These are phyloP conservation scores for Acleris laterana DNA, from an alignment of 2,888 invertebrate genomes.

Conservation along the genomic window DNA sequence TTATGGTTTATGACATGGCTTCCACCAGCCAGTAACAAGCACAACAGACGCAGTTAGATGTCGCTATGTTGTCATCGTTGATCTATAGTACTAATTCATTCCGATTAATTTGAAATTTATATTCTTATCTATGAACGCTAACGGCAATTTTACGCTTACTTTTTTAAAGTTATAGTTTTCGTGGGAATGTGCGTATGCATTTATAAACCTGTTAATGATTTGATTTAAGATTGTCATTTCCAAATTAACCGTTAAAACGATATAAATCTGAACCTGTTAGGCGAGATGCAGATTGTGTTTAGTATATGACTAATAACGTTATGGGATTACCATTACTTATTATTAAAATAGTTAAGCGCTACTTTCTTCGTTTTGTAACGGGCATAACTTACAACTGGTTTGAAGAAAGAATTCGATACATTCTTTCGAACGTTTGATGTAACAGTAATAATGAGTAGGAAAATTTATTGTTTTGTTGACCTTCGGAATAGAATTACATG, in stretches of 20 bases:
- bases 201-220: slow-evolving; percentile 6
- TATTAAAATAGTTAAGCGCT: slow-evolving; percentile 12
- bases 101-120: slow-evolving; percentile 17
- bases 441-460: slow-evolving; percentile 8
- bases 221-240: slow-evolving; percentile 42
- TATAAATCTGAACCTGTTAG: slow-evolving; percentile 29
- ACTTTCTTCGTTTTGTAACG: slow-evolving; percentile 19
- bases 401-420: slow-evolving; percentile 25
- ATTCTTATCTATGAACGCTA: slow-evolving; percentile 19
- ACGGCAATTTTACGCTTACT: slow-evolving; percentile 18
- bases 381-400: slow-evolving; percentile 16
- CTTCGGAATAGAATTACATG: background rate
- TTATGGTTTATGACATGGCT: slow-evolving; percentile 4
- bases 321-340: slow-evolving; percentile 13
- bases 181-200: slow-evolving; percentile 8
- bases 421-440: background rate
- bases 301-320: slow-evolving; percentile 2
- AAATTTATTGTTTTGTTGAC: slow-evolving; percentile 18
- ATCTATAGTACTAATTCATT: slow-evolving; percentile 12
- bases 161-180: slow-evolving; percentile 11
- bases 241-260: slow-evolving; percentile 45
- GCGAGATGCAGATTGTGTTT: slow-evolving; percentile 6
- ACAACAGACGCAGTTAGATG: slow-evolving; percentile 4
- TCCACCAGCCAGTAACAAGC: slow-evolving; percentile 6
- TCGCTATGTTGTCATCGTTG: slow-evolving; percentile 26